Evolutionary conservation across 2,797 vertebrate species (phyloP).

Genomic region (Muraenolepis orangiensis): DNA sequence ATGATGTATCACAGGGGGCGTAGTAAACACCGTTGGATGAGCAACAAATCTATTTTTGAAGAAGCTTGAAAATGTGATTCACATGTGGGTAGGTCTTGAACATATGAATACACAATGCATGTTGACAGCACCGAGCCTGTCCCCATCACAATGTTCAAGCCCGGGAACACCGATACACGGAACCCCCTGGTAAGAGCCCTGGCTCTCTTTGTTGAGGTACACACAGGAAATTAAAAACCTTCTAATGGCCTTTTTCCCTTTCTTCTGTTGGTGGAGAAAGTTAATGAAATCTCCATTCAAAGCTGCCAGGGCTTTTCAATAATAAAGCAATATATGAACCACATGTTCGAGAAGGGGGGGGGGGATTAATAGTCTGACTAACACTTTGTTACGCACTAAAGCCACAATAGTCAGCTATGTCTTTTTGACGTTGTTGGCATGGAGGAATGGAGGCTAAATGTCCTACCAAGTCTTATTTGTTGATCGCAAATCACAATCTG

Average conservation of each 20-base stretch:
- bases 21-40: background rate
- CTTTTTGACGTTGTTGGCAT: background rate
- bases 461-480: background rate
- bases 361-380: background rate
- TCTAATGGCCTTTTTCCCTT: background rate
- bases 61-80: background rate
- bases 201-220: background rate
- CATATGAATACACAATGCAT: background rate
- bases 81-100: background rate
- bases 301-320: background rate
- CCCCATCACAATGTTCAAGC: background rate
- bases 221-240: conserved; percentile 4
- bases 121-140: background rate
- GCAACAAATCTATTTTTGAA: background rate
- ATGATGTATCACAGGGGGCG: background rate
- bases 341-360: background rate
- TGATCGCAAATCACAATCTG: background rate
- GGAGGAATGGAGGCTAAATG: background rate
- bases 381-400: background rate
- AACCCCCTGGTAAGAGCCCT: background rate
- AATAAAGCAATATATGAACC: background rate
- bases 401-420: background rate
- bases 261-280: background rate
- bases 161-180: background rate
- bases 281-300: background rate